Evolutionary conservation across 2,888 invertebrate species (phyloP), one percentile per base, ranked within the genome.

Genomic region (Cantharis rustica): DNA sequence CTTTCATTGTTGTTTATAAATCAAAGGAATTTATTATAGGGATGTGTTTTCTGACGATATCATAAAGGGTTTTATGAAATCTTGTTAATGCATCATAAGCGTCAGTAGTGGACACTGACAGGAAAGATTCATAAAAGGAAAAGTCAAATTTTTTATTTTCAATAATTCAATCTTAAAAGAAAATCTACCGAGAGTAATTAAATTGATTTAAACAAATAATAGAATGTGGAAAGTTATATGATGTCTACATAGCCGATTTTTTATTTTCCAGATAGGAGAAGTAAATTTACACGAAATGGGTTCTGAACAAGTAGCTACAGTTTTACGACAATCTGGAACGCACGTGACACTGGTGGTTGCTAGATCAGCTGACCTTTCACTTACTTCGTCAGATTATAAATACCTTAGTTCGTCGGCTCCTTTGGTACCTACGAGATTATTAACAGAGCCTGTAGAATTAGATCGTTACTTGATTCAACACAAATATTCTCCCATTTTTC

Each of bases 241-340:
- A 47, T 47, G 7, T n/a, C 47, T 47, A 47, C 47, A 61, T 20
- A 61, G 9, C 17, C 4, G 20, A 23, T 31, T 61, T 31, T 63
- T 74, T 79, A 73, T 13, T 74, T 84, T 85, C 66, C 78, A 88
- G 88, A 88, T 88, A 81, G 88, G 88, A n/a, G 88, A 88, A 79
- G 88, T 88, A 27, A 94, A 94, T 87, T 91, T 99, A 73, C 95
- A 98, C 84, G 98, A 99, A 86, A 98, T 99, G 98, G 97, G 97
- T 11, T 98, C 98, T 23, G 99, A 99, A 88, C 96, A 96, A 89
- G 98, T 98, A 83, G 98, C 98, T 17, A 94, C 97, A 16, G 98
- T 99, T 79, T 89, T 99, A 79, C 93, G 98, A 23, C 98, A 98
- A 89, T 97, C 98, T 20, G 98, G 98, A 27, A 96, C 96, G 11